phyloP scores from a whole-genome alignment of 1,140 invertebrate genomes.

The Melipona quadrifasciata region DNA sequence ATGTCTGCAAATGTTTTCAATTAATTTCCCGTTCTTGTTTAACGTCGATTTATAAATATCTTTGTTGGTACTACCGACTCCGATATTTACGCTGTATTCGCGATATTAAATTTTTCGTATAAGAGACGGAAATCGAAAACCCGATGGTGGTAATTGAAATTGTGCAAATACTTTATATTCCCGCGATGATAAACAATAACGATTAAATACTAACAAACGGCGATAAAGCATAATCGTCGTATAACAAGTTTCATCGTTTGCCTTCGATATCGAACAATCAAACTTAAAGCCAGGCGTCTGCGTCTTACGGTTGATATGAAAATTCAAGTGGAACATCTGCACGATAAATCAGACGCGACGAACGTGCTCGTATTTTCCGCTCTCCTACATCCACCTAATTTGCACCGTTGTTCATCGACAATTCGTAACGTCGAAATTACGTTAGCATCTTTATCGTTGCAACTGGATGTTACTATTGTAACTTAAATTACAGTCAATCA shows the following conservation, averaged over 20 bases:
- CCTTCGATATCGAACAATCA: background rate
- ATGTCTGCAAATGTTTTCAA: fast-evolving
- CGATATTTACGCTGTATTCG: background rate
- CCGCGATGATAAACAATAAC: background rate
- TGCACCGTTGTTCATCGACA: no score
- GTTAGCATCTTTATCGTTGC: background rate
- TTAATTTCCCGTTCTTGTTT: background rate
- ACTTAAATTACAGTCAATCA: no score
- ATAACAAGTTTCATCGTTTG: background rate
- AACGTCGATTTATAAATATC: background rate
- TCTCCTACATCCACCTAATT: background rate
- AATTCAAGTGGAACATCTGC: slow-evolving; percentile 25
- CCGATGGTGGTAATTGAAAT: background rate
- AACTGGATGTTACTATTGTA: background rate
- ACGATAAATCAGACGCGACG: slow-evolving; percentile 39
- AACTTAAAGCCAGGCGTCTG: background rate
- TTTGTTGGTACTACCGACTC: background rate
- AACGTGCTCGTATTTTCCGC: no score
- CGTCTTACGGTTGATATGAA: background rate
- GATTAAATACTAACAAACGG: background rate
- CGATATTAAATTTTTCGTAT: background rate
- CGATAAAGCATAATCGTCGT: background rate
- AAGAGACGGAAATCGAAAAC: background rate
- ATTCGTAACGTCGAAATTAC: background rate
- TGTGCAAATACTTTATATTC: no score